Conservation (phyloP, 2,113 vertebrate species). For the Bubo scandiacus region DNA sequence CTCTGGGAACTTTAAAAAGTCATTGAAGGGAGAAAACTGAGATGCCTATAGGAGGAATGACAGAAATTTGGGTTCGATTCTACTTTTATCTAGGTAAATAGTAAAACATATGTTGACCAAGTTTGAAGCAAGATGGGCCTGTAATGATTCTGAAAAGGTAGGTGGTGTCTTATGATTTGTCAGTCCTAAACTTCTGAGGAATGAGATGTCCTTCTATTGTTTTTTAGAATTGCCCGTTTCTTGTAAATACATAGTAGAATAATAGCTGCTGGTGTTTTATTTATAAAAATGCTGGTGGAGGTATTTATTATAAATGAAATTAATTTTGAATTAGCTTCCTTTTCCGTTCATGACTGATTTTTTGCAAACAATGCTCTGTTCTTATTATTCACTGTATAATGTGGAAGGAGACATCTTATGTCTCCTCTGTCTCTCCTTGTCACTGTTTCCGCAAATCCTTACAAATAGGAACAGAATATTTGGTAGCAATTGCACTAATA, state of each 20-base stretch:
- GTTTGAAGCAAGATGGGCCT: background rate
- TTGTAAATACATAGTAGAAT: constrained; percentile 8
- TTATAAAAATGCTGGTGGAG: constrained; percentile 33
- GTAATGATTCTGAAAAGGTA: background rate
- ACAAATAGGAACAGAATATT: background rate
- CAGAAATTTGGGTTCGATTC: constrained; percentile 22
- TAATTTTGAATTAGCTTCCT: constrained; percentile 56
- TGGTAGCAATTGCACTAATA: background rate
- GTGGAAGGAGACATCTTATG: background rate
- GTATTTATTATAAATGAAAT: constrained; percentile 65
- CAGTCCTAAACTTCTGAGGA: background rate
- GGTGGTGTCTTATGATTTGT: background rate
- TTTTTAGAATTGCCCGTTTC: background rate
- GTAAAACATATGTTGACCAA: background rate
- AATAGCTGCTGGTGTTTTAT: constrained; percentile 57
- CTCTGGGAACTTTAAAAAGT: constrained; percentile 51
- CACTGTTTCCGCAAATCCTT: background rate
- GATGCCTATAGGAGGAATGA: constrained; percentile 15
- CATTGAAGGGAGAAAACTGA: constrained; percentile 48
- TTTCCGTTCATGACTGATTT: background rate
- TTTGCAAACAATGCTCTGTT: constrained; percentile 14
- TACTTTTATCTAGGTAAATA: constrained; percentile 2
- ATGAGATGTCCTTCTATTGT: background rate
- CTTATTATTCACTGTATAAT: background rate
- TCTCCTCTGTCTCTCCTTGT: constrained; percentile 14